A percentile compares a stretch with the other conserved stretches of the same genome.
These are phyloP conservation scores for Lithophane ornitopus DNA, from an alignment of 2,888 invertebrate genomes.

Conservation along the genomic window DNA sequence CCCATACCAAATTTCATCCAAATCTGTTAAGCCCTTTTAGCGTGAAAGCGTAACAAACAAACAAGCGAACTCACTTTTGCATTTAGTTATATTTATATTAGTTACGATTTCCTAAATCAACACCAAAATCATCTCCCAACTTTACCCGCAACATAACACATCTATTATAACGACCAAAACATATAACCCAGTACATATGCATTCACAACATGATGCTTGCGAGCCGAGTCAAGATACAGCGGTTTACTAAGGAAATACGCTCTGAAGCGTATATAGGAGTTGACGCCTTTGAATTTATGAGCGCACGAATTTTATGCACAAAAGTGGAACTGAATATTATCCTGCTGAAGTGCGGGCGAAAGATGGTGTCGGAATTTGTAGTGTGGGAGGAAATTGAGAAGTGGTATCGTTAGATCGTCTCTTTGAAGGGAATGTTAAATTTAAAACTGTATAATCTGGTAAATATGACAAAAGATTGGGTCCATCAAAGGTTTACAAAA, in stretches of 20 bases:
- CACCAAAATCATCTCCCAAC: neutral
- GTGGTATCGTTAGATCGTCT: constrained; percentile 13
- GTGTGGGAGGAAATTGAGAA: constrained; percentile 45
- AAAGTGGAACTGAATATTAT: constrained; percentile 57
- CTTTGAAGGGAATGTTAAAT: neutral
- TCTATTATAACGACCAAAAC: constrained; percentile 40
- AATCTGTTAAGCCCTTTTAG: too few relatives aligned
- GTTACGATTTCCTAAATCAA: too few relatives aligned
- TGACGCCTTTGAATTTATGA: constrained; percentile 68
- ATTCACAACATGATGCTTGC: constrained; percentile 71
- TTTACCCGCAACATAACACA: constrained; percentile 36
- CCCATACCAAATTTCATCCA: too few relatives aligned
- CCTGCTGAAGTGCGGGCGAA: constrained; percentile 18
- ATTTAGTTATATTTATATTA: too few relatives aligned
- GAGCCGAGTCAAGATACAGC: constrained; percentile 67
- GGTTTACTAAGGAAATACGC: constrained; percentile 68
- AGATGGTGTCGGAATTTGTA: constrained; percentile 42
- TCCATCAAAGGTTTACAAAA: neutral
- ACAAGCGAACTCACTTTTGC: too few relatives aligned
- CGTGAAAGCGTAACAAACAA: too few relatives aligned
- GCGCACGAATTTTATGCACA: constrained; percentile 63
- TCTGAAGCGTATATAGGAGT: constrained; percentile 52
- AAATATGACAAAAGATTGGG: neutral
- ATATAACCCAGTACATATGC: constrained; percentile 61
- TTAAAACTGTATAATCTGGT: neutral